Conservation (phyloP, 2,797 vertebrate genomes). For the Anguilla anguilla region DNA sequence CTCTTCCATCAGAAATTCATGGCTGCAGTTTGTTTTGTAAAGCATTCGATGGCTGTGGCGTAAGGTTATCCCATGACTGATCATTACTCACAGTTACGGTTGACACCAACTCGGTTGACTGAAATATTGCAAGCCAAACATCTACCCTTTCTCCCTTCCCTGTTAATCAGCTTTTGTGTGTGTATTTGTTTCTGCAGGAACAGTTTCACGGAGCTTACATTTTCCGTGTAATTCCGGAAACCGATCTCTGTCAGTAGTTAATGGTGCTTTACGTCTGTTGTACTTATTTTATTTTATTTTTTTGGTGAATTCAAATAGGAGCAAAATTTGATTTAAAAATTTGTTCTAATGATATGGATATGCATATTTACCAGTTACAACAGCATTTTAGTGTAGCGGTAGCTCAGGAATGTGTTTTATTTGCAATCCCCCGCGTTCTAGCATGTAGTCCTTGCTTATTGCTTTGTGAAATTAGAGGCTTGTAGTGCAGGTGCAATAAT, state of each 20-base stretch:
- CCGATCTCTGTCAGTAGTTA: background rate
- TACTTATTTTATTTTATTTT: background rate
- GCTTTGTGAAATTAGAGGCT: background rate
- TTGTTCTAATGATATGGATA: background rate
- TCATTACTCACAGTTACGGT: conserved; percentile 1
- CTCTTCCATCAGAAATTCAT: conserved; percentile 5
- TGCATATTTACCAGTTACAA: background rate
- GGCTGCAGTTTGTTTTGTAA: background rate
- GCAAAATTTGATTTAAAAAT: background rate
- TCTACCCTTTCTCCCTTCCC: background rate
- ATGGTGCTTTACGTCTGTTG: background rate
- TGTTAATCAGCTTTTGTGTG: background rate
- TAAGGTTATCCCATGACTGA: background rate
- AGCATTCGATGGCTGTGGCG: background rate
- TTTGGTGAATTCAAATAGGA: background rate
- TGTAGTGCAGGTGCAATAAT: background rate
- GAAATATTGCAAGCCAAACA: background rate
- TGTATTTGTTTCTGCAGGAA: background rate
- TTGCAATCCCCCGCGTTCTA: background rate
- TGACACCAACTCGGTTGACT: background rate
- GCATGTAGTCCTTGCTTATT: background rate
- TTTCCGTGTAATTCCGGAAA: background rate
- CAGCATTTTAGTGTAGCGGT: background rate
- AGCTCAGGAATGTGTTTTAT: background rate
- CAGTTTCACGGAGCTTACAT: background rate